Percentiles rank a stretch among this genome's conserved stretches.
phyloP scores from a whole-genome alignment of 2,797 vertebrate genomes.

The Liparis tanakae region DNA sequence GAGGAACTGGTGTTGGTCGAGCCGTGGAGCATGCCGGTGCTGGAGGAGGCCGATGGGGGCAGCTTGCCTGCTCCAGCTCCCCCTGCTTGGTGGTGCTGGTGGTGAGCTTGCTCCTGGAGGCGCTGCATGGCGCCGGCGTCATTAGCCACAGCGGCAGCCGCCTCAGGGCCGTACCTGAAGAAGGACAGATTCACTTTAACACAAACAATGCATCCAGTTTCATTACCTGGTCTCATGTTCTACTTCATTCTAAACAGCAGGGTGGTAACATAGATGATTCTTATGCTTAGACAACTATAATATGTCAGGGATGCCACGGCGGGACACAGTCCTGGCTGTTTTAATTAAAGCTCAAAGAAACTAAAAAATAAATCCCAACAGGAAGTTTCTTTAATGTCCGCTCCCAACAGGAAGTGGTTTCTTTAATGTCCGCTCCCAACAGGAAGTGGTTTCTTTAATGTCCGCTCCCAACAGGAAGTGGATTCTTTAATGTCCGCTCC shows the following conservation, averaged over 20 bases:
- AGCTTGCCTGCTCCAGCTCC: slow-evolving; percentile 78
- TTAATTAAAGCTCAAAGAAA: slow-evolving; percentile 31
- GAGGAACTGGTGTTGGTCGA: slow-evolving; percentile 85
- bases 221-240: neutral
- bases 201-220: neutral
- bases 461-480: no score
- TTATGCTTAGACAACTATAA: neutral
- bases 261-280: neutral
- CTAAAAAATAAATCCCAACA: neutral
- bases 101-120: slow-evolving; percentile 89
- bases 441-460: no score
- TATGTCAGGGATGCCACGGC: slow-evolving; percentile 3
- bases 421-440: neutral
- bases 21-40: slow-evolving; percentile 85
- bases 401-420: no score
- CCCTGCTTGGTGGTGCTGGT: slow-evolving; percentile 79
- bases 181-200: slow-evolving; percentile 20
- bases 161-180: slow-evolving; percentile 90
- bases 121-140: slow-evolving; percentile 87
- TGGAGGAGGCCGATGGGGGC: slow-evolving; percentile 81
- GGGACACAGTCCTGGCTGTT: slow-evolving; percentile 8
- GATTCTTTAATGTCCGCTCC: no score
- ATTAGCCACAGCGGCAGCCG: slow-evolving; percentile 86
- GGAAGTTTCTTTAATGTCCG: no score
- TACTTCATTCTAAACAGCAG: slow-evolving; percentile 1